Evolutionary conservation across 2,888 invertebrate species (phyloP).

Genomic region (Tenthredo mesomela): DNA sequence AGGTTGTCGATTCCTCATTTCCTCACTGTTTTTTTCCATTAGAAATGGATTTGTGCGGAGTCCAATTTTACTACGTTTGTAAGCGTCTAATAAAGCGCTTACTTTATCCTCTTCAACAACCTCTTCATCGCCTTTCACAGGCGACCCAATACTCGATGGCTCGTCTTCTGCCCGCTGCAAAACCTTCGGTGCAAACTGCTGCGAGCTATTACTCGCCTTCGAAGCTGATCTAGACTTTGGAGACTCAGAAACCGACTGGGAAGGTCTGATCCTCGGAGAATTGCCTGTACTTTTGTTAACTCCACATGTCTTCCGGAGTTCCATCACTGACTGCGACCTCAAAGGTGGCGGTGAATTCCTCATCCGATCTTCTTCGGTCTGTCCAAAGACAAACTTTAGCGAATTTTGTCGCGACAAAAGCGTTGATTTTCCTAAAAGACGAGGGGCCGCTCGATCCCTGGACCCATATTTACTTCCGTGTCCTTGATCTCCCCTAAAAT

Average conservation of each 20-base stretch:
- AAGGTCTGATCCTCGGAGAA: slow-evolving; percentile 34
- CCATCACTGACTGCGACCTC: slow-evolving; percentile 72
- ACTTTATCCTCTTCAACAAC: slow-evolving; percentile 63
- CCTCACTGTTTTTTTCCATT: slow-evolving; percentile 13
- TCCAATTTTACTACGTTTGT: slow-evolving; percentile 72
- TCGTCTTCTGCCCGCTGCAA: background rate
- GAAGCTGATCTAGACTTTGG: slow-evolving; percentile 25
- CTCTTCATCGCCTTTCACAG: background rate
- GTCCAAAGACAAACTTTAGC: slow-evolving; percentile 53
- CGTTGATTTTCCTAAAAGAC: slow-evolving; percentile 20
- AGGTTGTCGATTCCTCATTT: slow-evolving; percentile 78
- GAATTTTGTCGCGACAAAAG: slow-evolving; percentile 42
- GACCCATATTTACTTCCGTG: background rate
- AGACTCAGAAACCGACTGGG: slow-evolving; percentile 13
- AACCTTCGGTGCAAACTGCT: background rate
- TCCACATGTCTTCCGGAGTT: slow-evolving; percentile 60
- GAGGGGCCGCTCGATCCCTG: background rate
- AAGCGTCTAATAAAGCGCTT: slow-evolving; percentile 71
- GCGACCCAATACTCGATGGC: background rate
- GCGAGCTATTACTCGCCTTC: slow-evolving; percentile 21
- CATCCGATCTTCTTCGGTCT: slow-evolving; percentile 52
- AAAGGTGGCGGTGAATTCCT: slow-evolving; percentile 54
- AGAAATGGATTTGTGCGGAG: slow-evolving; percentile 74
- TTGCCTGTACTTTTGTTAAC: background rate
- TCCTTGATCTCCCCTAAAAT: background rate